A percentile compares a stretch with the other conserved stretches of the same genome.
Evolutionary conservation across 2,113 vertebrate genomes (phyloP).

Genomic region (Ovis canadensis): DNA sequence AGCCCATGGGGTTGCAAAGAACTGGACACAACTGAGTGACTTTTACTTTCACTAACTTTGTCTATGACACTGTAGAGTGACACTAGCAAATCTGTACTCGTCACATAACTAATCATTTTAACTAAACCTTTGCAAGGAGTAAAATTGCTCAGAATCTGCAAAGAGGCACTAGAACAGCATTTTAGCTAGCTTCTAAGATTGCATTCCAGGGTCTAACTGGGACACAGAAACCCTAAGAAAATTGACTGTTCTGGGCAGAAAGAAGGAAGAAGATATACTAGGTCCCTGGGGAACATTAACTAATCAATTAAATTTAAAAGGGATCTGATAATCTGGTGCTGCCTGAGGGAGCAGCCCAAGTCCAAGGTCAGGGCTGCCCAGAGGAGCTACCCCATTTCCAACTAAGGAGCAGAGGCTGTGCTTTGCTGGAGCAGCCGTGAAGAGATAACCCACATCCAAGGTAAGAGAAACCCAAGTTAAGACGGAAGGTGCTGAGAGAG

Average conservation of each 20-base stretch:
- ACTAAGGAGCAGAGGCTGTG: not conserved
- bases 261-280: not conserved
- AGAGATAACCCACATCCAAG: not conserved
- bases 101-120: not conserved
- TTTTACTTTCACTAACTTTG: not conserved
- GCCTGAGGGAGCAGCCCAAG: not conserved
- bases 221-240: not conserved
- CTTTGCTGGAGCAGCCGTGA: not conserved
- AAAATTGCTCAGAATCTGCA: not conserved
- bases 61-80: not conserved
- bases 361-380: not conserved
- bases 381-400: not conserved
- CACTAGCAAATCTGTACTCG: not conserved
- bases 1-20: not conserved
- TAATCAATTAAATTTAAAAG: not conserved
- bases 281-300: not conserved
- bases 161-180: not conserved
- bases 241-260: not conserved
- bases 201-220: not conserved
- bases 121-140: not conserved
- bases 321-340: not conserved
- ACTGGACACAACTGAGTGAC: not conserved
- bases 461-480: not conserved
- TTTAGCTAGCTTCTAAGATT: not conserved
- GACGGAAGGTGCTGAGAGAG: accelerated